These are phyloP conservation scores for Xyliphius kryptos DNA, from an alignment of 2,113 vertebrate species.

Conservation along the genomic window DNA sequence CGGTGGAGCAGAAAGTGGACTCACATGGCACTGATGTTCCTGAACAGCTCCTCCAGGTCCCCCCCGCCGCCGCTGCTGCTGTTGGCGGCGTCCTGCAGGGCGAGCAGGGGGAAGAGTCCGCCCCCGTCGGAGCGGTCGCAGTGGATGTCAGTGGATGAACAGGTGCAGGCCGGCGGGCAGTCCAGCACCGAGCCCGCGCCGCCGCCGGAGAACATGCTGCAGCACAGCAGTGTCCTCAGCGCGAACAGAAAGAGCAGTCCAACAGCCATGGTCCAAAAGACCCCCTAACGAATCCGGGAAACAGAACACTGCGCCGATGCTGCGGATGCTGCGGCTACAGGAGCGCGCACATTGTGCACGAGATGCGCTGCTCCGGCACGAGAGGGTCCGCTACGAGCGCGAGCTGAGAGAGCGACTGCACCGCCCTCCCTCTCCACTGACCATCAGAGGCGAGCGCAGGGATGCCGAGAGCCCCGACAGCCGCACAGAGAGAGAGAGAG, in stretches of 20 bases:
- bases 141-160: slow-evolving; percentile 78
- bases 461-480: too few relatives aligned
- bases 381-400: too few relatives aligned
- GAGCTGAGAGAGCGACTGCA: too few relatives aligned
- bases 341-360: too few relatives aligned
- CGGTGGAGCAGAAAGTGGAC: slow-evolving; percentile 52
- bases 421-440: too few relatives aligned
- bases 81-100: slow-evolving; percentile 75
- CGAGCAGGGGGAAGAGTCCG: slow-evolving; percentile 81
- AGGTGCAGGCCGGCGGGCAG: slow-evolving; percentile 82
- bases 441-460: too few relatives aligned
- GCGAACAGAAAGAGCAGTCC: slow-evolving; percentile 73
- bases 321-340: too few relatives aligned
- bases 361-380: too few relatives aligned
- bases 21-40: slow-evolving; percentile 85
- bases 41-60: slow-evolving; percentile 81
- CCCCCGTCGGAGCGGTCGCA: slow-evolving; percentile 82
- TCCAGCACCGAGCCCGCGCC: slow-evolving; percentile 75
- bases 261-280: slow-evolving; percentile 69
- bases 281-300: too few relatives aligned
- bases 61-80: slow-evolving; percentile 72
- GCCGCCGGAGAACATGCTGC: slow-evolving; percentile 77
- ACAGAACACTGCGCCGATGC: too few relatives aligned
- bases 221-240: slow-evolving; percentile 77
- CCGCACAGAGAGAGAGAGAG: background rate